A percentile compares a stretch with the other conserved stretches of the same genome.
Evolutionary conservation across 2,113 vertebrate species (phyloP).

Genomic region (Vicugna pacos): DNA sequence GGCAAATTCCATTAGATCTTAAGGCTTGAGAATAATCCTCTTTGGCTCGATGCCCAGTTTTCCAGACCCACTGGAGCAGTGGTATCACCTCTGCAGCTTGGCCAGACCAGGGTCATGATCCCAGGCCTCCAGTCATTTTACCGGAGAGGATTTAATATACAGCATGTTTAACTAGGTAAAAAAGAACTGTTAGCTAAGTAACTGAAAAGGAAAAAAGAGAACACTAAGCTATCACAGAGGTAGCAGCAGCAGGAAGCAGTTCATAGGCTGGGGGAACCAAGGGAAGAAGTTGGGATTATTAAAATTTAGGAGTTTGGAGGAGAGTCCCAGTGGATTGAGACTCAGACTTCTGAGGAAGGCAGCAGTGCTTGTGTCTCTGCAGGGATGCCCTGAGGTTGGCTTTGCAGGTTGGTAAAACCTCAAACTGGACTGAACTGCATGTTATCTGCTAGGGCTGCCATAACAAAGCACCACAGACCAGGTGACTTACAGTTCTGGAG

Average conservation of each 20-base stretch:
- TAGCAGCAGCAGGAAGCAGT: not conserved
- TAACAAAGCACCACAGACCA: not conserved
- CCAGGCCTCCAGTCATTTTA: not conserved
- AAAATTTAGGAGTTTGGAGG: not conserved
- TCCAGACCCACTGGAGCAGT: not conserved
- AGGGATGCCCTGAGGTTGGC: not conserved
- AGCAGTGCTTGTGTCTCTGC: not conserved
- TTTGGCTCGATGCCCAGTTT: not conserved
- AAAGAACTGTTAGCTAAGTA: not conserved
- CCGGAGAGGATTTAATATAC: constrained; percentile 5
- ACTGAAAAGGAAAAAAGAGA: constrained; percentile 12
- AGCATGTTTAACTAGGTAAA: not conserved
- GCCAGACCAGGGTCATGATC: not conserved
- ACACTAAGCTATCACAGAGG: not conserved
- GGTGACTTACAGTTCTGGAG: not conserved
- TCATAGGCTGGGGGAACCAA: not conserved
- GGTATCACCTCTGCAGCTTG: not conserved
- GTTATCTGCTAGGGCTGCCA: not conserved
- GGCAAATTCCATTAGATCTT: not conserved
- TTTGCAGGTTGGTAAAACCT: not conserved
- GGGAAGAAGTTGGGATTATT: not conserved
- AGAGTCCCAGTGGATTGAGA: not conserved
- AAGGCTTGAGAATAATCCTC: not conserved
- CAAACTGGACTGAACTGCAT: not conserved
- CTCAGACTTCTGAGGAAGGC: not conserved